Evolutionary conservation across 2,888 invertebrate species (phyloP).

Genomic region (Globia sparganii): DNA sequence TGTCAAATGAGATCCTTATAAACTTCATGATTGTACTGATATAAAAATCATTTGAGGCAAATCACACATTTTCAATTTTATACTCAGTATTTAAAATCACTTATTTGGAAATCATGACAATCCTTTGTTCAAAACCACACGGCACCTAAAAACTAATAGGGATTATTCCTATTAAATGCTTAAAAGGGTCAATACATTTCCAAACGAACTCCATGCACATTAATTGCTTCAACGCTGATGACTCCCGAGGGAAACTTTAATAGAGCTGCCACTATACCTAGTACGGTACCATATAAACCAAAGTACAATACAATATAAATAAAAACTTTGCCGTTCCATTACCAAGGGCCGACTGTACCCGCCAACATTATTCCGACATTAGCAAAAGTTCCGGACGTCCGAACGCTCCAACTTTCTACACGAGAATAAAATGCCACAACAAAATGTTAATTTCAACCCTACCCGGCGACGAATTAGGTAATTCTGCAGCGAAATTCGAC

Average conservation of each 20-base stretch:
- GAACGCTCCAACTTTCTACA: constrained; percentile 78
- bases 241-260: constrained; percentile 61
- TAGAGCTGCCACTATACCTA: constrained; percentile 61
- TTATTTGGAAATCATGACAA: neutral
- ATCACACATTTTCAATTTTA: neutral
- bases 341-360: constrained; percentile 66
- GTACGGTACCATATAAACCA: constrained; percentile 64
- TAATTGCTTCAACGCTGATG: constrained; percentile 62
- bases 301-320: constrained; percentile 71
- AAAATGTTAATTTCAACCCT: constrained; percentile 82
- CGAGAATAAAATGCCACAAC: constrained; percentile 79
- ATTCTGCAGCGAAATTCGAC: constrained; percentile 70
- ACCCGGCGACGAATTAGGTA: constrained; percentile 75
- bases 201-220: constrained; percentile 59
- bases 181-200: constrained; percentile 53
- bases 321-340: constrained; percentile 72
- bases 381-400: constrained; percentile 80
- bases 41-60: neutral
- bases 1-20: too few species aligned
- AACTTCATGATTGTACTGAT: too few species aligned
- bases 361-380: constrained; percentile 84
- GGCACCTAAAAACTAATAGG: neutral
- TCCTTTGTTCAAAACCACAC: neutral
- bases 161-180: neutral
- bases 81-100: neutral